Evolutionary conservation across 2,797 vertebrate genomes (phyloP), one percentile per base, ranked within the genome.

Genomic region (Tinamus major): DNA sequence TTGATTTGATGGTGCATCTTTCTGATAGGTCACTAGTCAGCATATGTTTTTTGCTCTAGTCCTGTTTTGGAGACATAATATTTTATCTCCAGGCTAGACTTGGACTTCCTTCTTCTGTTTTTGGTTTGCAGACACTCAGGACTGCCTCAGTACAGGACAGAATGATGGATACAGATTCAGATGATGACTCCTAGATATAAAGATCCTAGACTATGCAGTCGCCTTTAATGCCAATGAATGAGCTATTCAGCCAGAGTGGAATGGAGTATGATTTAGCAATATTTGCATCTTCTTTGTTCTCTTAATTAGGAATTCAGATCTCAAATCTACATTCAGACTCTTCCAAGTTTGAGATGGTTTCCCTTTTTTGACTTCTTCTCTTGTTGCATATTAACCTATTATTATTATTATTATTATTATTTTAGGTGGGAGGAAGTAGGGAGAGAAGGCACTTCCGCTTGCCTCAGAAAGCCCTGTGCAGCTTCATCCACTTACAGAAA

Each of bases 151-250:
- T 61, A 21, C 14, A 91, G 69, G 23, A 65, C 33, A 89, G 72
- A 79, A 79, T 85, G 21, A 24, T 48, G 21, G 46, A 9, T 48
- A 48, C 46, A 12, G 48, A 86, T 39, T 53, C 64, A 91, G 15
- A 95, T 76, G 6, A 85, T 76, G 46, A 79, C 67, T 94, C 90
- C 79, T 84, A 69, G 48, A 81, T 79, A 33, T 71, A 79, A 79
- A 76, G 31, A 86, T 65, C 33, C 58, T 85, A 90, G 82, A 67
- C 18, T 3, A 20, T 0, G 89, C 21, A 51, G 7, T 61, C 65
- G 42, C 56, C 68, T 77, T 33, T 75, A 51, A 29, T 44, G 68
- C 67, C 86, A 96, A 41, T 31, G 7, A 78, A 70, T 61, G 39
- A 91, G 48, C 20, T 68, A 56, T 35, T 79, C 44, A 79, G 12